Percentiles rank a stretch among this genome's conserved stretches.
These are phyloP conservation scores for Heliconius ethilla DNA, from an alignment of 2,888 invertebrate genomes.

Conservation along the genomic window DNA sequence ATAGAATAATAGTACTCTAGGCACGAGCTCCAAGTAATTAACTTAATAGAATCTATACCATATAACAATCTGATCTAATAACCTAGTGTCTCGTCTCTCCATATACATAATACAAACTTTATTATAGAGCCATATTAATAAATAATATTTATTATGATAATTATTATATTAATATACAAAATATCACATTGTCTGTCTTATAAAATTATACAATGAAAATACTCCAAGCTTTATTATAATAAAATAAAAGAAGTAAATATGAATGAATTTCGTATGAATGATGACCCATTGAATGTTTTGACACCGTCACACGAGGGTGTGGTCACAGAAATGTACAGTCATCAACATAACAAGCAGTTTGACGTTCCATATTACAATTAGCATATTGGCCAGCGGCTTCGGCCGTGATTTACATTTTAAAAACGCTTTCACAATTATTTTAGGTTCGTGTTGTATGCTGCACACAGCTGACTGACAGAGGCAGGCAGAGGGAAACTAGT, in stretches of 20 bases:
- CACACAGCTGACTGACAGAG: too few relatives aligned
- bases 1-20: too few relatives aligned
- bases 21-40: too few relatives aligned
- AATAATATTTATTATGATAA: slow-evolving; percentile 17
- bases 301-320: slow-evolving; percentile 62
- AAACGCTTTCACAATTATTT: slow-evolving; percentile 57
- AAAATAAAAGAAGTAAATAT: slow-evolving; percentile 26
- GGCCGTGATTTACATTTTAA: slow-evolving; percentile 65
- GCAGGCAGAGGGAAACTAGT: too few relatives aligned
- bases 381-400: slow-evolving; percentile 71
- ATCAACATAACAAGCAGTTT: slow-evolving; percentile 67
- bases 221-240: slow-evolving; percentile 26
- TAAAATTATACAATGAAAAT: slow-evolving; percentile 28
- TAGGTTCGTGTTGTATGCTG: too few relatives aligned
- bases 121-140: background rate
- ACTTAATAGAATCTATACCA: too few relatives aligned
- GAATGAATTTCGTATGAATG: slow-evolving; percentile 49
- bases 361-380: slow-evolving; percentile 73
- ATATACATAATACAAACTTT: background rate
- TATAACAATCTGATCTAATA: background rate
- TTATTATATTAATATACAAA: slow-evolving; percentile 18
- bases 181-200: slow-evolving; percentile 24
- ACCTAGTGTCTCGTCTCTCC: background rate
- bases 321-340: slow-evolving; percentile 73
- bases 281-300: slow-evolving; percentile 66